Percentiles rank a stretch among this genome's conserved stretches.
Evolutionary conservation across 2,888 invertebrate genomes (phyloP).

Genomic region (Aleiodes testaceus): DNA sequence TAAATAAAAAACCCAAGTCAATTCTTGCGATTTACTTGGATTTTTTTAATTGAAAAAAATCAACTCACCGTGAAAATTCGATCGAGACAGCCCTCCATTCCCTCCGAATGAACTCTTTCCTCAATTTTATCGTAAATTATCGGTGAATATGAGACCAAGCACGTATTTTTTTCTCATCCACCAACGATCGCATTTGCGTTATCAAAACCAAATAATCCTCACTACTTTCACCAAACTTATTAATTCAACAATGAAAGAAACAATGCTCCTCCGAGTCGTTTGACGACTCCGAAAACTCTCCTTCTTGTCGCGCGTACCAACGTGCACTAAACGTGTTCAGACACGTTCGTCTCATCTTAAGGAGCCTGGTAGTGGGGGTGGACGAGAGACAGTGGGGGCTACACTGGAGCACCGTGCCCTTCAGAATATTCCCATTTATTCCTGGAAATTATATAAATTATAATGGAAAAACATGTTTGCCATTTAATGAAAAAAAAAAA

Average conservation of each 20-base stretch:
- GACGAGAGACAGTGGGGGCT: conserved; percentile 23
- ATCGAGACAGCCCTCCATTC: conserved; percentile 27
- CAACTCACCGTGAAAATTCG: conserved; percentile 30
- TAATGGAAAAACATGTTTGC: neutral
- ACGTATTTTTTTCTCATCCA: conserved; percentile 47
- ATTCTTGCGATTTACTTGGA: no score
- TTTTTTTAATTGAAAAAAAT: neutral
- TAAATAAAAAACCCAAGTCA: no score
- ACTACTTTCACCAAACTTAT: neutral
- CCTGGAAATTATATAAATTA: conserved; percentile 7
- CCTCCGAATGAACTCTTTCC: conserved; percentile 28
- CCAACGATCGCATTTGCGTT: conserved; percentile 50
- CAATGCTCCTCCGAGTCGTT: neutral
- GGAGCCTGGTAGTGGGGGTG: neutral
- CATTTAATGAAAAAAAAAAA: neutral
- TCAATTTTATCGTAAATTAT: conserved; percentile 17
- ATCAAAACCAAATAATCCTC: conserved; percentile 35
- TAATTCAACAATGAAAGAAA: neutral
- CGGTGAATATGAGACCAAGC: conserved; percentile 47
- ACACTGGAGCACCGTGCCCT: neutral
- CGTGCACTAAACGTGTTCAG: conserved; percentile 58
- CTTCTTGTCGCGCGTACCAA: conserved; percentile 47
- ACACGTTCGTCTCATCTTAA: conserved; percentile 51
- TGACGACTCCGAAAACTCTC: conserved; percentile 16
- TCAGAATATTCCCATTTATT: neutral